Base-by-base conservation (phyloP, 2,113 vertebrate genomes). In the Ibidorhyncha struthersii region DNA sequence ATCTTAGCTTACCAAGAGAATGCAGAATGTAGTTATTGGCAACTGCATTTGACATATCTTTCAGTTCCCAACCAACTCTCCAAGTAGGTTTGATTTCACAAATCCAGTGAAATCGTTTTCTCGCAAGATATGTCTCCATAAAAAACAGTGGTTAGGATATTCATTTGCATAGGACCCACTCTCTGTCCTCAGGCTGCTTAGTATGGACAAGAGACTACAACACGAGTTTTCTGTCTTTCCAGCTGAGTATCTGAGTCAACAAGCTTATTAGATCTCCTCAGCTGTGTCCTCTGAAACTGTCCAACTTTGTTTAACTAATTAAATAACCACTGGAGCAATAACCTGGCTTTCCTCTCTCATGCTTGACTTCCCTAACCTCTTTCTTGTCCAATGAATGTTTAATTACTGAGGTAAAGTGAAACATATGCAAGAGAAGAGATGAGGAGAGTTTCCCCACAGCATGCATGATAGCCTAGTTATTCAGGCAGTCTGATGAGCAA, bases 401-500 rank as follows among this genome's bases (percentile, higher is more conserved):
- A 94, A 96, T 94, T 97, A 86, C 63, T 59, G 59, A 95, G 29
- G 47, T 90, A 94, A 95, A 92, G 62, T n/a, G 58, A 94, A 95
- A 71, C 29, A 91, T 32, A 56, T 67, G 41, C 67, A 93, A 63
- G 45, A 92, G 53, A 58, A 14, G 13, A 74, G 67, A 62, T 36
- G 40, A 52, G 65, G 38, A 86, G 58, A 62, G 10, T 62, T 86
- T 81, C 32, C 55, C 70, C 74, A 50, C 49, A 58, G 70, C 62
- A 65, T 38, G 25, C 1, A 0, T 45, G 66, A 73, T 25, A 65
- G 36, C 8, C 65, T 82, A 22, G 23, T 26, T 85, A 50, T 56
- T 90, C 30, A n/a, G 73, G 43, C 36, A 6, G 11, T 53, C n/a
- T 38, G 49, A 43, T 34, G 34, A 82, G 36, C 23, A 90, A 41